A percentile compares a stretch with the other conserved stretches of the same genome.
These are phyloP conservation scores for Hyles euphorbiae DNA, from an alignment of 1,140 invertebrate species.

Conservation along the genomic window DNA sequence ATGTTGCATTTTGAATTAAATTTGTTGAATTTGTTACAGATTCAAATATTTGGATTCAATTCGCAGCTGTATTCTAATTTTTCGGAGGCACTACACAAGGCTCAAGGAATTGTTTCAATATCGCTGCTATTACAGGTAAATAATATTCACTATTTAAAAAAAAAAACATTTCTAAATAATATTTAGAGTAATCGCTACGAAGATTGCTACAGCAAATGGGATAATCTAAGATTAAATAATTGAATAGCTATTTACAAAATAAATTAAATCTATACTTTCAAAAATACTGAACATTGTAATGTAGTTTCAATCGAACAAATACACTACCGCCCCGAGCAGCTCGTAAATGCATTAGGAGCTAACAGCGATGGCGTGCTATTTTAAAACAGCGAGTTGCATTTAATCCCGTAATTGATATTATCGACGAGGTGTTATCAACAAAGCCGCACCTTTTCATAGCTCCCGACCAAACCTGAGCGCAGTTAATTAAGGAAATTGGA, in stretches of 20 bases:
- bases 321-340: background rate
- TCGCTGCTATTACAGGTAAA: constrained; percentile 91
- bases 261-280: no score
- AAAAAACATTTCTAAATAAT: no score
- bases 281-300: no score
- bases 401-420: constrained; percentile 44
- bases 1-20: no score
- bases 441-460: constrained; percentile 62
- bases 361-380: background rate
- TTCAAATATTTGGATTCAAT: constrained; percentile 96
- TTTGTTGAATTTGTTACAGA: constrained; percentile 78
- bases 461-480: constrained; percentile 52
- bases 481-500: constrained; percentile 74
- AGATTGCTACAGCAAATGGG: no score
- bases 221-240: no score
- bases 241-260: no score
- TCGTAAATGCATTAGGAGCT: background rate
- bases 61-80: constrained; percentile 94
- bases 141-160: background rate
- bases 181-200: no score
- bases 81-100: constrained; percentile 90
- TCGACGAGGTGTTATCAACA: constrained; percentile 54
- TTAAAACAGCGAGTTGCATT: constrained; percentile 1
- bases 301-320: no score
- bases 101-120: constrained; percentile 92